Evolutionary conservation across 2,888 invertebrate genomes (phyloP), one percentile per base, ranked within the genome.

Genomic region (Blastobasis adustella): DNA sequence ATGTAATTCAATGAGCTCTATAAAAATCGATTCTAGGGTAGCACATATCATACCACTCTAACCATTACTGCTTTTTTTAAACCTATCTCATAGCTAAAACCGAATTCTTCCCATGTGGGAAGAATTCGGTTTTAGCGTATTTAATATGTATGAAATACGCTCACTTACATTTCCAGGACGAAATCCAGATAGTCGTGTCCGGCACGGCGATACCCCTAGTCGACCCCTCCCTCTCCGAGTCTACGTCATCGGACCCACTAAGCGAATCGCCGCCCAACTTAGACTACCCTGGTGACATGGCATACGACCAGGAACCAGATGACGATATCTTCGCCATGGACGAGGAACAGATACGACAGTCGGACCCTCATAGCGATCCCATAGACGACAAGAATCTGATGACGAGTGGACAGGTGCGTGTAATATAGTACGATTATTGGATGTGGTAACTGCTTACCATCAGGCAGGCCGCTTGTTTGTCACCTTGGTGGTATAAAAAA

Each of bases 321-420:
- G 96, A 96, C 61, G 91, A 96, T 71, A 96, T 96, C 75, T 96
- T 96, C 74, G 92, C 92, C 10, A 82, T 96, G 62, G 96, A 96
- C 60, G 96, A 95, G 63, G 95, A 95, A 67, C 92, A 92, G 59
- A 23, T 3, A 23, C 23, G 23, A 23, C 69, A 76, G 0, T 63
- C 63, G 3, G 80, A 70, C 53, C 52, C 43, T 10, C 36, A 45
- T 40, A 9, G 58, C 58, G 73, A 76, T 23, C 52, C 61, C 0
- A 56, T 60, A 0, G 82, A 83, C 0, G 81, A 84, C 3, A 82
- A 76, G 50, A 54, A 45, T 0, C 59, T 51, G 37, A 49, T 58
- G n/a, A 5, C 45, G 5, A 71, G 56, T 62, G 76, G 73, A 53
- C 75, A 71, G 66, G 82, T 79, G 9, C 1, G 10, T 23, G 44